These are phyloP conservation scores for Sebastes ruberrimus DNA, from an alignment of 2,797 vertebrate genomes.

Conservation along the genomic window DNA sequence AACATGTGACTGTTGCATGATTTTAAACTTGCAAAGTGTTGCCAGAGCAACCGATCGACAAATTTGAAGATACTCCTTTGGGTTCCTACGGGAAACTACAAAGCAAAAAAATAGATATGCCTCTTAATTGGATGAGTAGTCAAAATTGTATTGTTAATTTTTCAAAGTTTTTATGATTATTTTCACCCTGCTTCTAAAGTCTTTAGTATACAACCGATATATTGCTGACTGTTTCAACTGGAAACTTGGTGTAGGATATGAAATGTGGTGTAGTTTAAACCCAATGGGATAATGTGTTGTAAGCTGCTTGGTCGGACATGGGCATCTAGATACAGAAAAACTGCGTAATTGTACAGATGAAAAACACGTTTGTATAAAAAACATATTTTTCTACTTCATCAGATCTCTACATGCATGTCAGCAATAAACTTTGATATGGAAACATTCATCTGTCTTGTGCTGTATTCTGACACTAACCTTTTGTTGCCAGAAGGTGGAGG, in stretches of 20 bases:
- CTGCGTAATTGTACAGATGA: conserved; percentile 87
- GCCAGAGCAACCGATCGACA: conserved; percentile 37
- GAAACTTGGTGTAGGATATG: conserved; percentile 74
- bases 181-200: conserved; percentile 45
- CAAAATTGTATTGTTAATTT: conserved; percentile 4
- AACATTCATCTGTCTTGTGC: conserved; percentile 39
- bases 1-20: conserved; percentile 79
- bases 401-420: conserved; percentile 97
- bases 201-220: conserved; percentile 56
- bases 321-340: conserved; percentile 80
- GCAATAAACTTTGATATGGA: conserved; percentile 96
- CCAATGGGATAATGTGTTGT: conserved; percentile 75
- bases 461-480: neutral
- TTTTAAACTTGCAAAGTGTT: conserved; percentile 62
- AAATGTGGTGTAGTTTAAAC: conserved; percentile 71
- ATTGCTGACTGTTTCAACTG: conserved; percentile 78
- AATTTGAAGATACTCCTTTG: conserved; percentile 5
- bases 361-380: conserved; percentile 91
- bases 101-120: neutral
- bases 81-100: conserved; percentile 16
- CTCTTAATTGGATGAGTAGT: conserved; percentile 35
- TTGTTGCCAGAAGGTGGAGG: conserved; percentile 64
- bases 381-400: conserved; percentile 99
- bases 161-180: conserved; percentile 11
- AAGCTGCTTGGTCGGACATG: conserved; percentile 81